A percentile compares a stretch with the other conserved stretches of the same genome.
phyloP scores from a whole-genome alignment of 2,888 invertebrate species.

The Aricia artaxerxes region DNA sequence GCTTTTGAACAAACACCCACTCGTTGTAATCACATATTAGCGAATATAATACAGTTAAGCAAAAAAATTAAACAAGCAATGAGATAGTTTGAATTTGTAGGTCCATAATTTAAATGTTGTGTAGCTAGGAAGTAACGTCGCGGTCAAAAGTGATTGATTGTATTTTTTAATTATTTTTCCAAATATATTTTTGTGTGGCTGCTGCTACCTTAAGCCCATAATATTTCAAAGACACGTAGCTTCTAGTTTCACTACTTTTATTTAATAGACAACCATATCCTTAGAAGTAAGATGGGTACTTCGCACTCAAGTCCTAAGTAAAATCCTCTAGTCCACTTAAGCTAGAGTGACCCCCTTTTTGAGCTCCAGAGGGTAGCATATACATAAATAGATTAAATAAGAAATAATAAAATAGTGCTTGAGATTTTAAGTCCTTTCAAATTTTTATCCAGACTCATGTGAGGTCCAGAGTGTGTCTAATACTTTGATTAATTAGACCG shows the following conservation, averaged over 20 bases:
- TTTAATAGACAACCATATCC: background rate
- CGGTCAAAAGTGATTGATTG: slow-evolving; percentile 34
- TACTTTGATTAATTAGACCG: too few species aligned
- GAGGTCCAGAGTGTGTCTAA: too few species aligned
- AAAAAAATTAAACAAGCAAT: slow-evolving; percentile 28
- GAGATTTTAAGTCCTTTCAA: too few species aligned
- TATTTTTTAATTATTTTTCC: background rate
- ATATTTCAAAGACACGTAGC: background rate
- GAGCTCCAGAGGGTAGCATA: too few species aligned
- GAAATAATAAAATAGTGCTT: too few species aligned
- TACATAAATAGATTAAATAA: too few species aligned
- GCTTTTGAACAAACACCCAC: background rate
- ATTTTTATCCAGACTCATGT: too few species aligned
- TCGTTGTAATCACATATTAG: slow-evolving; percentile 16
- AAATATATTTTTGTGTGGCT: background rate
- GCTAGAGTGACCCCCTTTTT: too few species aligned
- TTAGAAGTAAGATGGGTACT: background rate
- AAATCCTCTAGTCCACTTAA: too few species aligned
- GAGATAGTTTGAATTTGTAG: slow-evolving; percentile 8
- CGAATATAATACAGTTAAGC: slow-evolving; percentile 21
- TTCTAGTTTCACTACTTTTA: background rate
- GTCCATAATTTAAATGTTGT: slow-evolving; percentile 23
- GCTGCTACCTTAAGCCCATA: background rate
- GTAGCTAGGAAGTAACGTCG: slow-evolving; percentile 40
- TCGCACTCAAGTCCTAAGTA: too few species aligned